Evolutionary conservation across 2,113 vertebrate genomes (phyloP), one percentile per base, ranked within the genome.

Genomic region (Orcinus orca): DNA sequence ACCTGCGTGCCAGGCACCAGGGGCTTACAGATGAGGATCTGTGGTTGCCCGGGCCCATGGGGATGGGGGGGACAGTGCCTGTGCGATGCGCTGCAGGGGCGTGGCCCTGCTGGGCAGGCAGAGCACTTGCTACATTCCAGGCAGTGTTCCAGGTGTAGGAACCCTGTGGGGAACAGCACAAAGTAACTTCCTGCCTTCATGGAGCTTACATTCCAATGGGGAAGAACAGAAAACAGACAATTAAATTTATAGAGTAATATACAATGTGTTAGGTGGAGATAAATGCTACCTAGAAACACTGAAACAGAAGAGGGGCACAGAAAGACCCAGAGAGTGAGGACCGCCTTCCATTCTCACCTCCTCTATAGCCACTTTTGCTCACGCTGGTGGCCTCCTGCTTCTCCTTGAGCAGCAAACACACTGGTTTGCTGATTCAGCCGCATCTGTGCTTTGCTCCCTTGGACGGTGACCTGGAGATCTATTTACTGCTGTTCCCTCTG

Each of bases 311-410:
- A 25, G 8, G 8, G n/a, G 12, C 17, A 47, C 29, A 62, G 86
- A 70, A 41, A 74, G 89, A 38, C 63, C 47, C 18, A 10, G 86
- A 4, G 23, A 63, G 38, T 4, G 65, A 50, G 41, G 21, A n/a
- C 8, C 5, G 12, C 10, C 25, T 26, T 29, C 68, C 14, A 12
- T 6, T 2, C 26, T 44, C n/a, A 20, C 5, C 29, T 58, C 73
- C 26, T 58, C 36, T 1, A 1, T 0, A 1, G 20, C 44, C 15
- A 53, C 65, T 44, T 86, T 7, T 8, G 13, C 44, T 79, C 53
- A 60, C 9, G 13, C 10, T 23, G 2, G 9, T 5, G 36, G n/a
- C 15, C 1, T 12, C 74, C 36, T 1, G n/a, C 1, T 0, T n/a
- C 20, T 17, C 8, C 33, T 25, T 2, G 47, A 8, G 29, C 6